Conservation (phyloP, 2,797 vertebrate species). For the Tragopan temminckii region DNA sequence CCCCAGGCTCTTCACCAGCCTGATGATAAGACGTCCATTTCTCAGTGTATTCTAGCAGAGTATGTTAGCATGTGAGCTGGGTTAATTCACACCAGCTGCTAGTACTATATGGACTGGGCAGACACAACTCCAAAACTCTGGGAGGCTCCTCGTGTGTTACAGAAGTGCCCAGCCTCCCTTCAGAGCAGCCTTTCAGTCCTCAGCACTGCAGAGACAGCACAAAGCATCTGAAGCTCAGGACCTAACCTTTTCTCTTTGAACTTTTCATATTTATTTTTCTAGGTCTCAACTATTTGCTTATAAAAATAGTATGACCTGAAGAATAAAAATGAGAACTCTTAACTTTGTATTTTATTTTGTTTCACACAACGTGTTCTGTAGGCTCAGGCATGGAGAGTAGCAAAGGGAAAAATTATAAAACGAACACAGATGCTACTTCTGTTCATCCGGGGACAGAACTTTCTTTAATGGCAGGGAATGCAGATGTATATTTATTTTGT, state of each 20-base stretch:
- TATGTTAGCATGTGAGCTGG: constrained; percentile 31
- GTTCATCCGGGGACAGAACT: not conserved
- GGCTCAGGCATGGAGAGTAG: not conserved
- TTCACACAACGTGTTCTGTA: accelerated
- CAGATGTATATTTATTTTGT: constrained; percentile 42
- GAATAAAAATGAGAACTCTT: constrained; percentile 37
- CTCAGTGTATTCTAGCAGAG: constrained; percentile 31
- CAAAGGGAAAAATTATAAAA: not conserved
- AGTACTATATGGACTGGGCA: constrained; percentile 23
- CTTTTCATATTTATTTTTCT: constrained; percentile 49
- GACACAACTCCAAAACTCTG: constrained; percentile 61
- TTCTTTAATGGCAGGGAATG: not conserved
- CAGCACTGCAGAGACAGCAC: constrained; percentile 3
- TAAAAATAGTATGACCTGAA: constrained; percentile 20
- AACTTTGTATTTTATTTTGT: not conserved
- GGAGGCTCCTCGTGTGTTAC: constrained; percentile 32
- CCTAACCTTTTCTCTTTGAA: constrained; percentile 52
- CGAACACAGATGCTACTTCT: not conserved
- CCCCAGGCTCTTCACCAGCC: not conserved
- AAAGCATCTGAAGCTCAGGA: constrained; percentile 18
- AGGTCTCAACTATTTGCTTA: constrained; percentile 51
- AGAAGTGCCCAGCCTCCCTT: constrained; percentile 26
- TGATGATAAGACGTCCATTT: not conserved
- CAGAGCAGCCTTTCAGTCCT: constrained; percentile 4
- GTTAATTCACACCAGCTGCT: constrained; percentile 69